phyloP scores from a whole-genome alignment of 2,797 vertebrate species.

The Ispidina picta region DNA sequence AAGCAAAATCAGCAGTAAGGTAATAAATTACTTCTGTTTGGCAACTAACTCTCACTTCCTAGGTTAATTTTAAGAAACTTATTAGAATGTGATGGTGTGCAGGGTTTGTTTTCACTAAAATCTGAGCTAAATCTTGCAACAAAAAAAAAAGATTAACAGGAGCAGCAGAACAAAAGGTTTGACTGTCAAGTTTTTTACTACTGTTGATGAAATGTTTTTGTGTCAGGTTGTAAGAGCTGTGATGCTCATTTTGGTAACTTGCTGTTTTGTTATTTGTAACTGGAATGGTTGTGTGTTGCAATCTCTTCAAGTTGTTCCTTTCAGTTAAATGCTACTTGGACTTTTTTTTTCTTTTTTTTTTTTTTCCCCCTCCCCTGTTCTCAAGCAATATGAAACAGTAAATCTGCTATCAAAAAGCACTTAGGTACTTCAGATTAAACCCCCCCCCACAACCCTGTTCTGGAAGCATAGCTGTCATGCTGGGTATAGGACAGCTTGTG shows the following conservation, averaged over 20 bases:
- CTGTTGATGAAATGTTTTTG: neutral
- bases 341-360: too few species aligned
- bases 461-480: neutral
- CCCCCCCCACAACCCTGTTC: neutral
- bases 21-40: neutral
- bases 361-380: too few species aligned
- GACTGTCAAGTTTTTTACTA: neutral
- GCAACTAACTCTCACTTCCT: neutral
- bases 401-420: neutral
- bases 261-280: neutral
- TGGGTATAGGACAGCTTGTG: neutral
- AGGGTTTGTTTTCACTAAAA: neutral
- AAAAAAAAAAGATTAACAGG: neutral
- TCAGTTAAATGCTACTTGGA: neutral
- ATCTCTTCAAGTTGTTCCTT: neutral
- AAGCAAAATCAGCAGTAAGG: neutral
- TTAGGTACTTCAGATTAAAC: neutral
- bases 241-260: neutral
- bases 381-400: neutral
- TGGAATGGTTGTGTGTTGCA: neutral
- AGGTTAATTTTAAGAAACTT: neutral
- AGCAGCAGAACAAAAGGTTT: neutral
- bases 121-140: neutral
- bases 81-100: neutral
- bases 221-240: neutral